These are phyloP conservation scores for Gymnosoma rotundatum DNA, from an alignment of 2,888 invertebrate species.

Conservation along the genomic window DNA sequence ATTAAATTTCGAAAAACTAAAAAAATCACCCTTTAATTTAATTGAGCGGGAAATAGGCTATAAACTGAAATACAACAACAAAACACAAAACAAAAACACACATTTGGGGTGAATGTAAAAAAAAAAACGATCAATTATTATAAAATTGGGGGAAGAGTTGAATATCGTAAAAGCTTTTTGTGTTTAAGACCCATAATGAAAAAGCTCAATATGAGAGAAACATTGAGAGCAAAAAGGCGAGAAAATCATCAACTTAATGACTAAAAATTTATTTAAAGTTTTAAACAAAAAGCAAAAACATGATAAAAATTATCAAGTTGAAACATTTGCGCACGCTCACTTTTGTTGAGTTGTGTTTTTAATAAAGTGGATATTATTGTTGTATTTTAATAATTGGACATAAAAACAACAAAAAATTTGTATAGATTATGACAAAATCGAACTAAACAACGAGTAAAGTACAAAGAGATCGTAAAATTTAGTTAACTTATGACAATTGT, in stretches of 20 bases:
- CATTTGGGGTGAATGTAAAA: constrained; percentile 32
- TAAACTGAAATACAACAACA: constrained; percentile 6
- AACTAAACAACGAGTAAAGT: constrained; percentile 62
- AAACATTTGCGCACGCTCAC: constrained; percentile 69
- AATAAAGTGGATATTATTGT: constrained; percentile 16
- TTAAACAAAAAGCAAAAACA: constrained; percentile 28
- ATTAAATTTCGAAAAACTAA: too few species aligned
- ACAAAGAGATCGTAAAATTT: constrained; percentile 68
- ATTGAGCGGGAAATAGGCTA: constrained; percentile 54
- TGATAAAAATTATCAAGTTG: constrained; percentile 20
- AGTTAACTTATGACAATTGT: constrained; percentile 76
- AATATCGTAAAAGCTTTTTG: constrained; percentile 61
- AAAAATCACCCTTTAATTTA: constrained; percentile 9
- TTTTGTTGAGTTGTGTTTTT: constrained; percentile 35
- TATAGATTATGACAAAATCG: constrained; percentile 63
- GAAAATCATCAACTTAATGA: constrained; percentile 29
- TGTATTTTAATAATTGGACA: constrained; percentile 42
- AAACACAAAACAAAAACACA: constrained; percentile 13
- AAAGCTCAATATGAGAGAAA: constrained; percentile 46
- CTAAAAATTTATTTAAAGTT: constrained; percentile 50
- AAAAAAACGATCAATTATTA: constrained; percentile 37
- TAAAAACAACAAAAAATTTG: constrained; percentile 35
- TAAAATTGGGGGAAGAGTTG: constrained; percentile 29
- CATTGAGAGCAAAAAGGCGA: background rate
- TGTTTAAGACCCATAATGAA: constrained; percentile 42